phyloP scores from a whole-genome alignment of 2,888 invertebrate species.

The Malthinus seriepunctatus region DNA sequence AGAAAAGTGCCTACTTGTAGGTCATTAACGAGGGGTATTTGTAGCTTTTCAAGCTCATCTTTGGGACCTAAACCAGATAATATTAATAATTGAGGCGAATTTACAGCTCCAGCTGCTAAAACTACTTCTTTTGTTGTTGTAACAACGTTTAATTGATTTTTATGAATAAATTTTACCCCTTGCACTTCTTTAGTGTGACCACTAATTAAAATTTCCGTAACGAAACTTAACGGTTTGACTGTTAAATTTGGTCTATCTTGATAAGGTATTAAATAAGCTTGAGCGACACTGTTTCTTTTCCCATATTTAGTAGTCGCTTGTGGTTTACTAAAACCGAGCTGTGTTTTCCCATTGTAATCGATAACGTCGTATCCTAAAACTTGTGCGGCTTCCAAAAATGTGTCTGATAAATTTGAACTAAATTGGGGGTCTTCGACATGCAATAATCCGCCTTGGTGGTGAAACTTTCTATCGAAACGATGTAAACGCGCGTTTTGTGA shows the following conservation, averaged over 20 bases:
- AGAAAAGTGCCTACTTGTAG: too few relatives aligned
- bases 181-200: constrained; percentile 62
- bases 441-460: constrained; percentile 61
- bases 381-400: constrained; percentile 64
- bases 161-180: constrained; percentile 64
- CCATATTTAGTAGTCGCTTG: constrained; percentile 70
- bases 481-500: constrained; percentile 71
- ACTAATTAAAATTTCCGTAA: constrained; percentile 63
- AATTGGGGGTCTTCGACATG: constrained; percentile 54
- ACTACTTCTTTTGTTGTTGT: constrained; percentile 67
- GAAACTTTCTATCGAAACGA: constrained; percentile 58
- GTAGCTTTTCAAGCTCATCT: too few relatives aligned
- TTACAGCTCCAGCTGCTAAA: too few relatives aligned
- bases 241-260: constrained; percentile 64
- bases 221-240: constrained; percentile 63
- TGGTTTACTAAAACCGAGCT: constrained; percentile 64
- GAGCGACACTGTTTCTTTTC: constrained; percentile 67
- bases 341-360: constrained; percentile 66
- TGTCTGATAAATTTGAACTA: constrained; percentile 24
- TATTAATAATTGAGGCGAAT: too few relatives aligned
- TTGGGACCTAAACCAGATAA: too few relatives aligned
- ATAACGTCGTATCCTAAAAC: constrained; percentile 63
- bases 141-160: constrained; percentile 58
- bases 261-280: constrained; percentile 66
- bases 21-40: too few relatives aligned